Evolutionary conservation across 2,113 vertebrate species (phyloP).

Genomic region (Clarias gariepinus): DNA sequence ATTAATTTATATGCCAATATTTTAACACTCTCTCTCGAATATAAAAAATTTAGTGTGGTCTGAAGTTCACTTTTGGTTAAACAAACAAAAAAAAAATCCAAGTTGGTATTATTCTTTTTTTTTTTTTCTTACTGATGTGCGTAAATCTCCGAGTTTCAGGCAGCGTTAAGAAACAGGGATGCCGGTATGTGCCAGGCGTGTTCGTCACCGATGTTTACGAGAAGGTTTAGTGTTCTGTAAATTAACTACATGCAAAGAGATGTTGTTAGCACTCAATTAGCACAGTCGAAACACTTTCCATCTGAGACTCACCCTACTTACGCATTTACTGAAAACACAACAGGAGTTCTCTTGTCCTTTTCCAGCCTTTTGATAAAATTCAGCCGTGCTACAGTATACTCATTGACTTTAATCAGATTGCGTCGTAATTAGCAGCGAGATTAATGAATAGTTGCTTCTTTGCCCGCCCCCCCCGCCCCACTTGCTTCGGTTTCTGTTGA

Average conservation of each 20-base stretch:
- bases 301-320: constrained; percentile 18
- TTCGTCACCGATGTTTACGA: constrained; percentile 64
- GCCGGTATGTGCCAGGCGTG: constrained; percentile 51
- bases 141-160: constrained; percentile 2
- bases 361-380: constrained; percentile 8
- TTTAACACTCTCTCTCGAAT: background rate
- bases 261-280: constrained; percentile 70
- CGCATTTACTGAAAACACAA: constrained; percentile 27
- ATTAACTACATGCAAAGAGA: constrained; percentile 62
- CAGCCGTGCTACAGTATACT: background rate
- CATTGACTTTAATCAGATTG: background rate
- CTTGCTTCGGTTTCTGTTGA: constrained; percentile 38
- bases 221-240: constrained; percentile 64
- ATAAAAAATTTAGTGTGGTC: background rate
- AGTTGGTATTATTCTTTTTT: background rate
- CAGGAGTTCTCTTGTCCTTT: constrained; percentile 11
- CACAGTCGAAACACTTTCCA: constrained; percentile 55
- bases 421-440: constrained; percentile 5
- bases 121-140: constrained; percentile 19
- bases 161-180: constrained; percentile 38
- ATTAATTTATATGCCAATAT: constrained; percentile 11
- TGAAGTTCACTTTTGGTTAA: background rate
- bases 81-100: background rate
- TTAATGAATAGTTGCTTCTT: constrained; percentile 7
- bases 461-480: too few species aligned